Evolutionary conservation across 1,140 invertebrate species (phyloP).

Genomic region (Dendroctonus valens): DNA sequence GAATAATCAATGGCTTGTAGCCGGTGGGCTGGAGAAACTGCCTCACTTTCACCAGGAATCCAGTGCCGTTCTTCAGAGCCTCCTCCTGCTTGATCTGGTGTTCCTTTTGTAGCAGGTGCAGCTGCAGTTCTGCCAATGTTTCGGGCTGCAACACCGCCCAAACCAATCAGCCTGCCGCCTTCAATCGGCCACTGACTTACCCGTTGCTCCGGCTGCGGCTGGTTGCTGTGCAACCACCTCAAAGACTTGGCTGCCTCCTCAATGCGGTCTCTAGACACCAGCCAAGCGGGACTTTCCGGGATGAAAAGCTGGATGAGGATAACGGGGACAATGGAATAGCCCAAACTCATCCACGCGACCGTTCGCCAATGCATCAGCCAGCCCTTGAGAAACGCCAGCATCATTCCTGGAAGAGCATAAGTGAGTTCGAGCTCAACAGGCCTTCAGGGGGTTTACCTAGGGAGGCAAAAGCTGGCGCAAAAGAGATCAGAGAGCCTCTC

Average conservation of each 20-base stretch:
- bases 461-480: slow-evolving; percentile 38
- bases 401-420: slow-evolving; percentile 54
- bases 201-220: slow-evolving; percentile 46
- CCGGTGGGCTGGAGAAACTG: slow-evolving; percentile 57
- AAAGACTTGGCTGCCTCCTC: slow-evolving; percentile 58
- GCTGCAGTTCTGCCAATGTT: slow-evolving; percentile 46
- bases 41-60: slow-evolving; percentile 45
- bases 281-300: slow-evolving; percentile 69
- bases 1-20: slow-evolving; percentile 60
- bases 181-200: slow-evolving; percentile 29
- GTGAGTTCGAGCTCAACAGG: not conserved
- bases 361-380: slow-evolving; percentile 59
- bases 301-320: slow-evolving; percentile 56
- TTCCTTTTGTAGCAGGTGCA: slow-evolving; percentile 50
- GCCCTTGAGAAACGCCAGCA: slow-evolving; percentile 61
- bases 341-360: slow-evolving; percentile 57
- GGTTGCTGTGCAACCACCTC: slow-evolving; percentile 51
- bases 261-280: slow-evolving; percentile 56
- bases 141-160: slow-evolving; percentile 30
- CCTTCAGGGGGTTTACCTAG: slow-evolving; percentile 49
- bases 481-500: slow-evolving; percentile 53
- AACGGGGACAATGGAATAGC: slow-evolving; percentile 56
- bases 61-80: slow-evolving; percentile 29
- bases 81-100: slow-evolving; percentile 50
- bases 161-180: not conserved